Evolutionary conservation across 1,140 invertebrate genomes (phyloP).

Genomic region (Sitobion miscanthi): DNA sequence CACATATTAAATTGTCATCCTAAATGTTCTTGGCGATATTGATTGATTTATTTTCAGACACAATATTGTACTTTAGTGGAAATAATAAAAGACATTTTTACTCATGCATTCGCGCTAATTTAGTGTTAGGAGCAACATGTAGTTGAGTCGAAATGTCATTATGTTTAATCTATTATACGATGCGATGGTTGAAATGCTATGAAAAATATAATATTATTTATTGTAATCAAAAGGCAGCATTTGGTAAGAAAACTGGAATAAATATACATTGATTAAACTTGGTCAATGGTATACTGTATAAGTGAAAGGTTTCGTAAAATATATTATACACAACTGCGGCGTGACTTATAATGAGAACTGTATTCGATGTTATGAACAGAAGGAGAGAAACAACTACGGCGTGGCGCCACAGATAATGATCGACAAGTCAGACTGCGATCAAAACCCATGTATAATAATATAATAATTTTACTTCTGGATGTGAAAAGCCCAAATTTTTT

Average conservation of each 20-base stretch:
- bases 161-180: not conserved
- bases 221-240: not conserved
- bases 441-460: not conserved
- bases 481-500: too few species aligned
- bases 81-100: not conserved
- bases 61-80: not conserved
- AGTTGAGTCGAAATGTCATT: not conserved
- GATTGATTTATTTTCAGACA: not conserved
- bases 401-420: not conserved
- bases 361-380: not conserved
- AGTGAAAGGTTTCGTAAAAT: not conserved
- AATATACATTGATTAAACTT: conserved; percentile 7
- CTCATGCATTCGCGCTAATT: not conserved
- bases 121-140: not conserved
- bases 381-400: not conserved
- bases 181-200: not conserved
- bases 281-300: not conserved
- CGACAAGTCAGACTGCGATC: not conserved
- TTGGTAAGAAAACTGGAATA: not conserved
- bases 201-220: not conserved
- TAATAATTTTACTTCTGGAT: too few species aligned
- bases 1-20: not conserved
- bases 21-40: not conserved
- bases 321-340: not conserved
- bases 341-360: not conserved